phyloP scores from a whole-genome alignment of 1,140 invertebrate genomes.

The Bombus difficillimus region DNA sequence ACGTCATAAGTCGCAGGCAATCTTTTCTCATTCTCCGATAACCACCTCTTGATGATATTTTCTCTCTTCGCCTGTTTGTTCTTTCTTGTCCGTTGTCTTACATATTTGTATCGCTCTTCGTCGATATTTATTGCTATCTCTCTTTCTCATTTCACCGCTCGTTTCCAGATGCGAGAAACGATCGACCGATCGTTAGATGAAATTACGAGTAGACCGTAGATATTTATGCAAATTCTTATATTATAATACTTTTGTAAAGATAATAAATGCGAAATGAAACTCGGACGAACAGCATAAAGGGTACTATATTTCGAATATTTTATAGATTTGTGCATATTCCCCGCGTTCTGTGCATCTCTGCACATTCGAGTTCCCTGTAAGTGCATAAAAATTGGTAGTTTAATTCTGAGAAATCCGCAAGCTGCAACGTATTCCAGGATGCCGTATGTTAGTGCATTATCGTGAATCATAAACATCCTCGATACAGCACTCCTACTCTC shows the following conservation, averaged over 20 bases:
- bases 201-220: neutral
- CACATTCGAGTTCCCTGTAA: too few species aligned
- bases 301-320: too few species aligned
- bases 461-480: neutral
- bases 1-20: slow-evolving; percentile 3
- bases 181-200: neutral
- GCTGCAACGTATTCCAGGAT: too few species aligned
- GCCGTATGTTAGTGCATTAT: neutral
- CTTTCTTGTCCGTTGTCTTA: neutral
- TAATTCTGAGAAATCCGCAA: too few species aligned
- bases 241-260: too few species aligned
- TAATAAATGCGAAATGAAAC: too few species aligned
- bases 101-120: slow-evolving; percentile 11
- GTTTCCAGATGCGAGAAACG: neutral
- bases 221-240: too few species aligned
- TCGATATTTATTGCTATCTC: neutral
- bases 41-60: neutral
- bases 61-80: neutral
- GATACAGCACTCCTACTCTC: neutral
- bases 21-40: neutral
- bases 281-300: too few species aligned
- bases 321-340: too few species aligned
- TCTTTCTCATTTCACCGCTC: rapidly evolving
- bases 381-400: too few species aligned
- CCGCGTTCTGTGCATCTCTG: too few species aligned